Percentiles rank a stretch among this genome's conserved stretches.
Evolutionary conservation across 2,888 invertebrate genomes (phyloP).

Genomic region (Phlogophora meticulosa): DNA sequence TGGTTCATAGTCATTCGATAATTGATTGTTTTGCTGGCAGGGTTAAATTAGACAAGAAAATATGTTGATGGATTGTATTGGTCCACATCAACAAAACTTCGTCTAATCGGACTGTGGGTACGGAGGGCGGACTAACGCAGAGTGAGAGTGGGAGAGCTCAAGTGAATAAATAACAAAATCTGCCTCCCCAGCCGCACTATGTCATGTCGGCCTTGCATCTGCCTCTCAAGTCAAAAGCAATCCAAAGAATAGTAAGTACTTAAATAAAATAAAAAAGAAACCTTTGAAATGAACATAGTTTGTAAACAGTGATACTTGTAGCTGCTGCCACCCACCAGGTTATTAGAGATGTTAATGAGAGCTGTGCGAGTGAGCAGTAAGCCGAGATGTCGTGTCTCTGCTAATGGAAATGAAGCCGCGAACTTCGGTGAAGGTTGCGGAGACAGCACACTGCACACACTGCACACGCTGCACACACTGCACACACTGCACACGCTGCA

Average conservation of each 20-base stretch:
- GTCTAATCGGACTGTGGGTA: background rate
- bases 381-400: constrained; percentile 4
- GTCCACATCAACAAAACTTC: background rate
- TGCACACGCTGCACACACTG: too few relatives aligned
- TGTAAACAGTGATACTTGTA: background rate
- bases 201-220: too few relatives aligned
- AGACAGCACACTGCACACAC: too few relatives aligned
- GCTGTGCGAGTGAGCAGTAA: constrained; percentile 6
- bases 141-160: background rate
- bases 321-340: background rate
- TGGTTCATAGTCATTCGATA: background rate
- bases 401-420: constrained; percentile 7
- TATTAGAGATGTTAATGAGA: constrained; percentile 15
- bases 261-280: too few relatives aligned
- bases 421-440: constrained; percentile 4
- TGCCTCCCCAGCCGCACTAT: too few relatives aligned
- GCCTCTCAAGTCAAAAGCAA: too few relatives aligned
- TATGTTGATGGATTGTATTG: too few relatives aligned
- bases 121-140: constrained; percentile 8
- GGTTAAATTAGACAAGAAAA: background rate
- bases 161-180: background rate
- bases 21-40: background rate
- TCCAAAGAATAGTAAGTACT: too few relatives aligned
- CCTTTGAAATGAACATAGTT: too few relatives aligned
- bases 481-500: too few relatives aligned